phyloP scores from a whole-genome alignment of 1,140 invertebrate genomes.

The Drosophila tsacasi region DNA sequence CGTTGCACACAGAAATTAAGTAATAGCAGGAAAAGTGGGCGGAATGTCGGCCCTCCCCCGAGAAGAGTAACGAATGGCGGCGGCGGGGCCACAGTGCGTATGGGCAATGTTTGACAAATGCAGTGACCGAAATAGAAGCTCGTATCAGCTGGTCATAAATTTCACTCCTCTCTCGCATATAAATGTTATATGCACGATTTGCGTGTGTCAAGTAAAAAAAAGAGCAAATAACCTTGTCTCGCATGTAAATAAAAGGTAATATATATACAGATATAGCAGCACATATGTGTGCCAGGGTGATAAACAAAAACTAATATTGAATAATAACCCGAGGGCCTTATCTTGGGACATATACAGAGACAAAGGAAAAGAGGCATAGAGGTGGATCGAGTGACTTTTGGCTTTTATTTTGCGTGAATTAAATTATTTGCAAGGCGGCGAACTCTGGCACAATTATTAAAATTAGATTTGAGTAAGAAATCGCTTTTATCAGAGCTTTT shows the following conservation, averaged over 20 bases:
- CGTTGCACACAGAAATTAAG: slow-evolving; percentile 70
- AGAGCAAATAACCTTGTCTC: slow-evolving; percentile 23
- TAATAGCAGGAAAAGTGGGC: slow-evolving; percentile 59
- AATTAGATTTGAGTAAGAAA: slow-evolving; percentile 47
- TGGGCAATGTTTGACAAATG: slow-evolving; percentile 27
- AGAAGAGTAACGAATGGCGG: slow-evolving; percentile 68
- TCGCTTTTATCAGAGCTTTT: slow-evolving; percentile 29
- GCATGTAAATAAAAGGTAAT: slow-evolving; percentile 32
- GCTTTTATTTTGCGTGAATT: slow-evolving; percentile 12
- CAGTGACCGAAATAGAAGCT: slow-evolving; percentile 23
- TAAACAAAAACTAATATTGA: slow-evolving; percentile 76
- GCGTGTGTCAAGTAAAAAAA: slow-evolving; percentile 21
- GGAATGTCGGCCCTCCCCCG: slow-evolving; percentile 6
- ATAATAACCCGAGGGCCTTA: slow-evolving; percentile 64
- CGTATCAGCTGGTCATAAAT: slow-evolving; percentile 31
- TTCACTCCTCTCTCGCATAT: neutral
- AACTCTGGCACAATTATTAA: slow-evolving; percentile 66
- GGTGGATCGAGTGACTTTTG: slow-evolving; percentile 23
- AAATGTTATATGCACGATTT: neutral
- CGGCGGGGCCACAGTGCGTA: slow-evolving; percentile 45
- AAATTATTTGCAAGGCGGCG: slow-evolving; percentile 22
- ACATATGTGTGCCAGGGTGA: slow-evolving; percentile 31
- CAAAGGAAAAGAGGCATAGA: slow-evolving; percentile 13
- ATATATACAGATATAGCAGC: slow-evolving; percentile 4
- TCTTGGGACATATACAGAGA: slow-evolving; percentile 37